Base-by-base conservation (phyloP, 2,113 vertebrate species). In the Bagarius yarrelli region DNA sequence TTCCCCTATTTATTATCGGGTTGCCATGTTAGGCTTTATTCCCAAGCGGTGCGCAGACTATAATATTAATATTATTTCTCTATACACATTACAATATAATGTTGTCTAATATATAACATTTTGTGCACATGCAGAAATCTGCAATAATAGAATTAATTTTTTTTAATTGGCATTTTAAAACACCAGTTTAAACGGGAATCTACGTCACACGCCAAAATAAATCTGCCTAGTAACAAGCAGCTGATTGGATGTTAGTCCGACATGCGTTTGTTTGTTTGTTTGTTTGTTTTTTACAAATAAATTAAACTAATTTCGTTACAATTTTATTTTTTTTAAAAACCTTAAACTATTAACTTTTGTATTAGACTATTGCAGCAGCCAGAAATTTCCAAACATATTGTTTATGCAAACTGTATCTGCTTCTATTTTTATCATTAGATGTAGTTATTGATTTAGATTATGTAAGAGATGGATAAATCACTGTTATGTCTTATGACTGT, bases 221-320 rank as follows among this genome's bases (percentile, higher is more conserved):
- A 73, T 73, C 50, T 55, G 70, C 50, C 70, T 55, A 55, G 70
- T 53, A 53, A 72, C 69, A 53, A 72, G 47, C 25, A 32, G 69
- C 47, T 53, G 69, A 53, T 53, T 53, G 25, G 69, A 4, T 72
- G 47, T 21, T 52, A 30, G 13, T 5, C 21, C 44, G 50, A 11
- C 18, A 23, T 50, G 4, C 0, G 3, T 50, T 27, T 50, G 14
- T 1, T 66, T 66, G 36, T 61, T 14, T 61, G 3, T 30, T 61
- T 61, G 5, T 16, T 64, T 21, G 8, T 64, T 12, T 16, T 15
- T 15, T 25, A 30, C 30, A 2, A 16, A 5, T 1, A 61, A 30
- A 13, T 30, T 34, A n/a, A n/a, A 6, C 30, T 64, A 34, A 15
- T 32, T 63, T 60, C 27, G n/a, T 47, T 2, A 36, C 5, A 0